Evolutionary conservation across 2,113 vertebrate genomes (phyloP).

Genomic region (Phoenicopterus ruber): DNA sequence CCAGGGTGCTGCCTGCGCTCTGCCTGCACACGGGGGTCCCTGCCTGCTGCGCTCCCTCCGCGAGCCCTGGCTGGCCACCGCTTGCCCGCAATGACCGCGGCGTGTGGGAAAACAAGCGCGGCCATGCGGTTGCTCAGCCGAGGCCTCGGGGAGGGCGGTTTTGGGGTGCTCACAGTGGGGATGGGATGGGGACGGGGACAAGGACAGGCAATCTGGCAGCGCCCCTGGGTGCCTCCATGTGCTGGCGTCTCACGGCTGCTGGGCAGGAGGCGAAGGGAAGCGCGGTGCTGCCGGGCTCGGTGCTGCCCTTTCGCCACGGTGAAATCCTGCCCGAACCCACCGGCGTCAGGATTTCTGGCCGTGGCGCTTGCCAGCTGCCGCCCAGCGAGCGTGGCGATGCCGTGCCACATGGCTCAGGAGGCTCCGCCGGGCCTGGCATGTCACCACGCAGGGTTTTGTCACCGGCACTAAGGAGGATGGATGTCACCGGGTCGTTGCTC

Average conservation of each 20-base stretch:
- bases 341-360: rapidly evolving
- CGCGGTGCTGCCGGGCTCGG: rapidly evolving
- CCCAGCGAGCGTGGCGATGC: rapidly evolving
- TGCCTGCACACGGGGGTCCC: background rate
- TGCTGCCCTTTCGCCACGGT: rapidly evolving
- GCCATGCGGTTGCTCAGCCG: background rate
- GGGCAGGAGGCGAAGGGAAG: background rate
- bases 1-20: background rate
- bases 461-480: background rate
- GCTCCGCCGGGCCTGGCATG: background rate
- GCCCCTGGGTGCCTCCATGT: background rate
- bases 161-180: rapidly evolving
- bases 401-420: rapidly evolving
- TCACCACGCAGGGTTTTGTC: rapidly evolving
- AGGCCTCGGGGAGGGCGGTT: background rate
- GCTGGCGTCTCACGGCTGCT: rapidly evolving
- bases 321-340: background rate
- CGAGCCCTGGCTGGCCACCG: background rate
- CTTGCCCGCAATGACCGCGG: rapidly evolving
- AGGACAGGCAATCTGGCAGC: background rate
- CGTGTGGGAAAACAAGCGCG: rapidly evolving
- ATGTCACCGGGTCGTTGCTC: background rate
- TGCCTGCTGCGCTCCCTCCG: rapidly evolving
- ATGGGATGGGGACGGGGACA: background rate
- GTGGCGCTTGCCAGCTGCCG: rapidly evolving